Conservation (phyloP, 2,888 invertebrate genomes). For the Syrista parreyssii region DNA sequence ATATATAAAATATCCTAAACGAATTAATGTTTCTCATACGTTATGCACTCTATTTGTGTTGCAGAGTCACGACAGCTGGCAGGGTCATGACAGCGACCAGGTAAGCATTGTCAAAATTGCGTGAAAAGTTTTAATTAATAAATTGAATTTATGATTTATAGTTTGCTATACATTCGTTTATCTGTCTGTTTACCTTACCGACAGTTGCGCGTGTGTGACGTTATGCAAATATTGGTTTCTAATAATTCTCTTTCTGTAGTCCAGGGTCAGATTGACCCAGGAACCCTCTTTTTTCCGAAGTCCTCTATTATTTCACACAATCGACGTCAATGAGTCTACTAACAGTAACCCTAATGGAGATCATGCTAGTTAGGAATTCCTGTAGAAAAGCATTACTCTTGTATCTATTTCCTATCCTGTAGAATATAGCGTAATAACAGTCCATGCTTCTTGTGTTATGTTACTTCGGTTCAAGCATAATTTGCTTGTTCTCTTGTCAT, state of each 20-base stretch:
- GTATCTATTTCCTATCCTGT: not conserved
- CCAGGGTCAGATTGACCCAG: not conserved
- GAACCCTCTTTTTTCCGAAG: not conserved
- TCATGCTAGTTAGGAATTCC: not conserved
- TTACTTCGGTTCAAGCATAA: not conserved
- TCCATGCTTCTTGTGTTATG: not conserved
- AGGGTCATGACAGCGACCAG: conserved; percentile 72
- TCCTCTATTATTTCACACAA: not conserved
- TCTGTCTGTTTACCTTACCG: not conserved
- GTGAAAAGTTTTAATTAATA: not conserved
- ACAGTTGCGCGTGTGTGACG: conserved; percentile 1
- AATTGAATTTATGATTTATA: not conserved
- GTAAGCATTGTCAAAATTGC: conserved; percentile 57
- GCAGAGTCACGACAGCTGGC: conserved; percentile 74
- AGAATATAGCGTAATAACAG: not conserved
- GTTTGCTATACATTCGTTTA: not conserved
- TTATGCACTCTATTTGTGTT: conserved; percentile 58
- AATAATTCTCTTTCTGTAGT: not conserved
- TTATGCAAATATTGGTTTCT: conserved; percentile 13
- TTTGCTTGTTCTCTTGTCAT: not conserved
- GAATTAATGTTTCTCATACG: not conserved
- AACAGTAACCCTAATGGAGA: not conserved
- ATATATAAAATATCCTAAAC: not conserved
- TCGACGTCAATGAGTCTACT: not conserved
- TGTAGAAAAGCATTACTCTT: not conserved